A percentile compares a stretch with the other conserved stretches of the same genome.
phyloP scores from a whole-genome alignment of 2,797 vertebrate genomes.

The Novumbra hubbsi region DNA sequence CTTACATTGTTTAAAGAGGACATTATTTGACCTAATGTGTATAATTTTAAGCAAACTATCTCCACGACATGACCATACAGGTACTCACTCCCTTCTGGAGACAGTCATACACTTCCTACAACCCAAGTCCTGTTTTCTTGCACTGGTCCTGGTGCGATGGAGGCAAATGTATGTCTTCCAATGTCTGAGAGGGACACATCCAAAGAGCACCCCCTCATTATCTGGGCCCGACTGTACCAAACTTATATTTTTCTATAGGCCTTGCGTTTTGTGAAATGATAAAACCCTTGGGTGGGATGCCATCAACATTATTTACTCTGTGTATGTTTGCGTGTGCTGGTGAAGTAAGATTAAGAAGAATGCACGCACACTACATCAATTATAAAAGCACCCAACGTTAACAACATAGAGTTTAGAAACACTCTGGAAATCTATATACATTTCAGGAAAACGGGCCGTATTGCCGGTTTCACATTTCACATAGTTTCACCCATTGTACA shows the following conservation, averaged over 20 bases:
- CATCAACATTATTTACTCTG: slow-evolving; percentile 36
- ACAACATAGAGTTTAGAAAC: slow-evolving; percentile 36
- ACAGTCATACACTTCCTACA: not conserved
- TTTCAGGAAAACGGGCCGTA: slow-evolving; percentile 18
- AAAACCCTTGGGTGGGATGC: slow-evolving; percentile 48
- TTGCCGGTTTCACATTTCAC: slow-evolving; percentile 31
- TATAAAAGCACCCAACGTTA: slow-evolving; percentile 30
- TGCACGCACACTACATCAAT: slow-evolving; percentile 34
- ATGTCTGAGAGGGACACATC: slow-evolving; percentile 40
- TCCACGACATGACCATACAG: too few species aligned
- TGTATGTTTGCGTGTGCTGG: slow-evolving; percentile 12
- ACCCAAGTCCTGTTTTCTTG: not conserved
- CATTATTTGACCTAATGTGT: not conserved
- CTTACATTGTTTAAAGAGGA: not conserved
- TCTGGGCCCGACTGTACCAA: slow-evolving; percentile 37
- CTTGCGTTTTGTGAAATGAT: slow-evolving; percentile 47
- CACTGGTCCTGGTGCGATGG: too few species aligned
- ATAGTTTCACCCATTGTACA: slow-evolving; percentile 2
- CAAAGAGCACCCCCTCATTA: slow-evolving; percentile 50
- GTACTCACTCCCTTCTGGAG: too few species aligned
- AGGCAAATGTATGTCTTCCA: slow-evolving; percentile 28
- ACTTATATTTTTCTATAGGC: slow-evolving; percentile 54
- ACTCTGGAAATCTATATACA: slow-evolving; percentile 25
- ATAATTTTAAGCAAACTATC: not conserved
- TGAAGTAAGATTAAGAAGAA: slow-evolving; percentile 21